Evolutionary conservation across 2,113 vertebrate species (phyloP), one percentile per base, ranked within the genome.

Genomic region (Anguilla rostrata): DNA sequence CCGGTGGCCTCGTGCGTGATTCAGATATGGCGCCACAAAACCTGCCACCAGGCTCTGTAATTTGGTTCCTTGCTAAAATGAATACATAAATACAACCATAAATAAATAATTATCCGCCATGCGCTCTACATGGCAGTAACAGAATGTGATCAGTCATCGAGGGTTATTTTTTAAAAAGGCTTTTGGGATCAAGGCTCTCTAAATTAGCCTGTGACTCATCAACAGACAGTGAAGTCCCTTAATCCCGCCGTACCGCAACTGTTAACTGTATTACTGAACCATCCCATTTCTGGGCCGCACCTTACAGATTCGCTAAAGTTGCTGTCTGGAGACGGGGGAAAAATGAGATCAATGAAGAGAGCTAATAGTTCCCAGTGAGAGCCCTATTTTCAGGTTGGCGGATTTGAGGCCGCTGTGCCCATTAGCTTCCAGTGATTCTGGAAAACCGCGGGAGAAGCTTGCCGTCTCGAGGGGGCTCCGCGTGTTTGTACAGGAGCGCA

Each of bases 401-500:
- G 22, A 78, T 39, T 18, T n/a, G 2, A 11, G 14, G 53, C 92
- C 86, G 9, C 86, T 79, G 88, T 85, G 91, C 83, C 34, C 15
- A 91, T 89, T 89, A 89, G 88, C 87, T 2, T 8, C 46, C 66
- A 6, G 84, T 63, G 78, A 57, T 53, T 86, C 57, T 53, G 39
- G 46, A 12, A n/a, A 6, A 56, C 66, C 56, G 53, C 85, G 88
- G 80, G 84, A 86, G 82, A 83, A 86, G 86, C 86, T 40, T 34
- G 86, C 90, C 90, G 90, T 89, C 91, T 90, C 86, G 87, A 20
- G 88, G 84, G 80, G 89, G 89, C 89, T 89, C 87, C 78, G 84
- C 85, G 88, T 90, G 90, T 84, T 91, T 90, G 87, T 90, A 91
- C 87, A 85, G 91, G 89, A 92, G 87, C 90, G 90, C 87, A 89